Conservation (phyloP, 2,888 invertebrate genomes). For the Tiliacea aurago region DNA sequence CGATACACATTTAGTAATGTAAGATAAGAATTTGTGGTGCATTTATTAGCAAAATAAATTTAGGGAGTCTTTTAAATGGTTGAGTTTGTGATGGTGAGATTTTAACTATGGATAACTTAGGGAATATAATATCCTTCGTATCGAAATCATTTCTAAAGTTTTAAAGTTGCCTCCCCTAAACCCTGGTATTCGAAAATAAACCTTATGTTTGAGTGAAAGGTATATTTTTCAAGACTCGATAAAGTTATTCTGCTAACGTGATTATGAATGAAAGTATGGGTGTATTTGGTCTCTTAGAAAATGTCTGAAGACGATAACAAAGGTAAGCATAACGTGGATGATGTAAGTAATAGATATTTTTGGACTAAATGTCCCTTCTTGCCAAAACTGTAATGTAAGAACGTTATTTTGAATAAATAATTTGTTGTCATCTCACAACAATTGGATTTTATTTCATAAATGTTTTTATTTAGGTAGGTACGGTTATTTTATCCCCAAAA, state of each 20-base stretch:
- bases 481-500: neutral
- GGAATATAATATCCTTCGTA: neutral
- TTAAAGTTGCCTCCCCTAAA: neutral
- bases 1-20: conserved; percentile 16
- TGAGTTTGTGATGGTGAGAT: neutral
- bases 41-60: conserved; percentile 49
- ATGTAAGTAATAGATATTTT: conserved; percentile 70
- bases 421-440: conserved; percentile 78
- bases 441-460: conserved; percentile 34
- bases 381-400: conserved; percentile 79
- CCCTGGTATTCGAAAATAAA: conserved; percentile 3
- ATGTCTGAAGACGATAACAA: conserved; percentile 34
- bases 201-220: neutral
- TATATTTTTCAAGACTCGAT: neutral
- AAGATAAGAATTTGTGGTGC: conserved; percentile 41
- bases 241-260: conserved; percentile 46
- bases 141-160: neutral
- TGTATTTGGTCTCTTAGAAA: conserved; percentile 32
- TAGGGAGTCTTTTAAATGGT: neutral
- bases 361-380: conserved; percentile 75
- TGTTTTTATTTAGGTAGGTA: no score
- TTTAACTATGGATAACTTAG: no score
- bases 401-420: conserved; percentile 82
- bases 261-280: conserved; percentile 29
- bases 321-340: conserved; percentile 50